Conservation (phyloP, 2,888 invertebrate species). For the Macrophya annulata region DNA sequence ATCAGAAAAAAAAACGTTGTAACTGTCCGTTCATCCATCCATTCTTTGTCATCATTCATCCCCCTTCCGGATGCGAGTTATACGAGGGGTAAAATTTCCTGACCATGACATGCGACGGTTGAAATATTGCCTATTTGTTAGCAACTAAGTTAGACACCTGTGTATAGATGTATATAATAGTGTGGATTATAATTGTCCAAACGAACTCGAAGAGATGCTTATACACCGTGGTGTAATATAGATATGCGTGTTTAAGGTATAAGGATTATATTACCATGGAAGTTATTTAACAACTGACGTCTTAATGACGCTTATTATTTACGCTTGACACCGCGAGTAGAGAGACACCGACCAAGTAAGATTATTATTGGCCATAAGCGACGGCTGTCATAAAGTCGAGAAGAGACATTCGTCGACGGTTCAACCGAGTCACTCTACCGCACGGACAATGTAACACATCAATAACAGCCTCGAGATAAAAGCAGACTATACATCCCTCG, state of each 20-base stretch:
- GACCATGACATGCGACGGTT: no score
- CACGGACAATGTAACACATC: slow-evolving; percentile 78
- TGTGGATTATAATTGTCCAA: background rate
- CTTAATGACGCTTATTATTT: slow-evolving; percentile 47
- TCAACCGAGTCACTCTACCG: slow-evolving; percentile 68
- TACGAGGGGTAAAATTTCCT: no score
- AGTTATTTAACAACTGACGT: slow-evolving; percentile 20
- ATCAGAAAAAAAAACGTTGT: no score
- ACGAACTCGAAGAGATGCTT: background rate
- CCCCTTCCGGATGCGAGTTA: no score
- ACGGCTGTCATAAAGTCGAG: slow-evolving; percentile 71
- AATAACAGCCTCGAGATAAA: slow-evolving; percentile 77
- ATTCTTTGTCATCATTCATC: no score
- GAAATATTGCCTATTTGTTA: no score
- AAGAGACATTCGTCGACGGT: slow-evolving; percentile 59
- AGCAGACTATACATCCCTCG: slow-evolving; percentile 75
- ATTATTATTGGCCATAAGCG: slow-evolving; percentile 56
- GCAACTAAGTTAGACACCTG: background rate
- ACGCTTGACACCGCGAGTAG: background rate
- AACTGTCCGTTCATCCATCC: no score
- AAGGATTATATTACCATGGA: slow-evolving; percentile 7
- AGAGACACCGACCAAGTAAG: background rate
- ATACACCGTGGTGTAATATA: no score
- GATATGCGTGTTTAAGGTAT: background rate
- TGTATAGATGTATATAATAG: background rate